A percentile compares a stretch with the other conserved stretches of the same genome.
Conservation (phyloP, 2,888 invertebrate species). For the Mythimna pallens region DNA sequence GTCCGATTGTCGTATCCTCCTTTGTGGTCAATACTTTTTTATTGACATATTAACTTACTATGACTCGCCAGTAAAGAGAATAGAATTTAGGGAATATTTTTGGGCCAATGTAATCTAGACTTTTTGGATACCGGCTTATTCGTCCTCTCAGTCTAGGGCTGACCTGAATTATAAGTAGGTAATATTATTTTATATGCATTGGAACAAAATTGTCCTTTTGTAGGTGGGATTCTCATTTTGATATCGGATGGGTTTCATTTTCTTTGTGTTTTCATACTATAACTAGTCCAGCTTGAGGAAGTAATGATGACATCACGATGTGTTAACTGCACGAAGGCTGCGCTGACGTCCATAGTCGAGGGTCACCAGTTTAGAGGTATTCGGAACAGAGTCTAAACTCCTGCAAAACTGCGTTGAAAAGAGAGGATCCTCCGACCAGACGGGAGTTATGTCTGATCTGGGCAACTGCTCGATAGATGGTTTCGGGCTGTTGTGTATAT, state of each 20-base stretch:
- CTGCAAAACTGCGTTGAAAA: too few species aligned
- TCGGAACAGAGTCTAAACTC: too few species aligned
- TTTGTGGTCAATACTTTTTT: slow-evolving; percentile 31
- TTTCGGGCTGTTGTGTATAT: too few species aligned
- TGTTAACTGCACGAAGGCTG: too few species aligned
- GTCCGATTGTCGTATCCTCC: slow-evolving; percentile 28
- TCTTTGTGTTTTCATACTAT: not conserved
- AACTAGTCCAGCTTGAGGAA: not conserved
- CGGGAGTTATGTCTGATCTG: too few species aligned
- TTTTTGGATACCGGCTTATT: slow-evolving; percentile 14
- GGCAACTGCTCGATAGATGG: too few species aligned
- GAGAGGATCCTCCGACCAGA: too few species aligned
- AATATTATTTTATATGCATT: slow-evolving; percentile 32
- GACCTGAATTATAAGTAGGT: slow-evolving; percentile 25
- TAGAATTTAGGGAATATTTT: slow-evolving; percentile 24
- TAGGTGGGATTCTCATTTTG: not conserved
- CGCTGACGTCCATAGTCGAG: too few species aligned
- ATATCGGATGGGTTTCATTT: not conserved
- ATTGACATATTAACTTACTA: slow-evolving; percentile 16
- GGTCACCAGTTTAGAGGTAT: too few species aligned
- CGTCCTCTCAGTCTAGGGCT: slow-evolving; percentile 10
- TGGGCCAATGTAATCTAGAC: slow-evolving; percentile 13
- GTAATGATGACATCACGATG: too few species aligned
- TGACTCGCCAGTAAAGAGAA: slow-evolving; percentile 33
- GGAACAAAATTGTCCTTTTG: slow-evolving; percentile 15